These are phyloP conservation scores for Cepaea hortensis DNA, from an alignment of 2,888 invertebrate species.

Conservation along the genomic window DNA sequence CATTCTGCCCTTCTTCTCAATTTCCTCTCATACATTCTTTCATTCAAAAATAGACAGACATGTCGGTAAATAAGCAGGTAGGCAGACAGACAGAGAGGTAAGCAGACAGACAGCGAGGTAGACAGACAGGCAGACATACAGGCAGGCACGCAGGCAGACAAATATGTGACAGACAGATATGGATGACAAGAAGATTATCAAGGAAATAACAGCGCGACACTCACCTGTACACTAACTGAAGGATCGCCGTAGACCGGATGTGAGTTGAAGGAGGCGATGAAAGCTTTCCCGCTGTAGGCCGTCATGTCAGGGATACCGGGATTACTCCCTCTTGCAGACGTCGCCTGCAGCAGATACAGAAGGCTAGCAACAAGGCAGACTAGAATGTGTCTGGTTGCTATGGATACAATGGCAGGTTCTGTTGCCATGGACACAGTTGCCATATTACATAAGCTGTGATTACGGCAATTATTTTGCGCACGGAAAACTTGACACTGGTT, in stretches of 20 bases:
- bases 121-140: neutral
- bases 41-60: too few relatives aligned
- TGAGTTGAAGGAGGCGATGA: neutral
- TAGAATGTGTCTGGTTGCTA: neutral
- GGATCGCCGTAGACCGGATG: constrained; percentile 24
- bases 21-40: too few relatives aligned
- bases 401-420: neutral
- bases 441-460: neutral
- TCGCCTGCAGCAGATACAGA: neutral
- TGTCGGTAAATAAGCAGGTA: too few relatives aligned
- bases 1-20: too few relatives aligned
- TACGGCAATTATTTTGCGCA: too few relatives aligned
- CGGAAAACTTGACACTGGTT: too few relatives aligned
- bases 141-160: neutral
- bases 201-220: neutral
- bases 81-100: too few relatives aligned
- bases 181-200: neutral
- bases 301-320: constrained; percentile 12
- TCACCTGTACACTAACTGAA: neutral
- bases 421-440: neutral
- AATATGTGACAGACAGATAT: neutral
- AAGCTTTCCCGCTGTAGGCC: neutral
- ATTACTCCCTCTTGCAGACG: neutral
- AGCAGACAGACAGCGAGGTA: neutral
- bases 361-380: neutral